Evolutionary conservation across 2,888 invertebrate genomes (phyloP), one percentile per base, ranked within the genome.

Genomic region (Polietes domitor): DNA sequence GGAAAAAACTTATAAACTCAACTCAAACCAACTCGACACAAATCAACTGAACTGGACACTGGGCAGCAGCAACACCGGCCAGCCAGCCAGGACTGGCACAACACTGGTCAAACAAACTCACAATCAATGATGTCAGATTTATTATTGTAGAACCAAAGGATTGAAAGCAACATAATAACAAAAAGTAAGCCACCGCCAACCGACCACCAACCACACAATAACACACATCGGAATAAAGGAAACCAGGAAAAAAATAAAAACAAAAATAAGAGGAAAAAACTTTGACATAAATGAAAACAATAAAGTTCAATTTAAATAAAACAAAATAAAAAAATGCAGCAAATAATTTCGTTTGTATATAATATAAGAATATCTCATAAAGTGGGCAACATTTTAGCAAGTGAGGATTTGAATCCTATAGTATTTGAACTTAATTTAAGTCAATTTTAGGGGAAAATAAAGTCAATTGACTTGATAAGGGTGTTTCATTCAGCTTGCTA

Each of bases 201-300:
- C 19, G 65, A 65, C 65, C 53, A 19, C 41, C 41, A 47, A 7
- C 4, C 61, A 61, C 61, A 65, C 65, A 41, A 65, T 12, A 65
- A 3, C 26, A 61, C 61, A 61, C 6, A 61, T 15, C 19, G 41
- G 41, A 65, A 32, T 28, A 47, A 12, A 47, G n/a, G 12, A 3
- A 47, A 9, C 47, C 5, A 1, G 32, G n/a, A 32, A 28, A 24
- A 24, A 55, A 55, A 50, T 50, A n/a, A 15, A n/a, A 41, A 65
- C 19, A 53, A 3, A 28, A 65, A 15, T 10, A 37, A 37, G 10
- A 32, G n/a, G 19, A 37, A 21, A 53, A 17, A 12, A 37, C 15
- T 68, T 68, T 68, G 41, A 68, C 68, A 68, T 43, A 68, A 68
- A 68, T 68, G 43, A 68, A 12, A 68, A 43, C 21, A 10, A 24